Base-by-base conservation (phyloP, 2,888 invertebrate species). In the Aporophyla nigra region DNA sequence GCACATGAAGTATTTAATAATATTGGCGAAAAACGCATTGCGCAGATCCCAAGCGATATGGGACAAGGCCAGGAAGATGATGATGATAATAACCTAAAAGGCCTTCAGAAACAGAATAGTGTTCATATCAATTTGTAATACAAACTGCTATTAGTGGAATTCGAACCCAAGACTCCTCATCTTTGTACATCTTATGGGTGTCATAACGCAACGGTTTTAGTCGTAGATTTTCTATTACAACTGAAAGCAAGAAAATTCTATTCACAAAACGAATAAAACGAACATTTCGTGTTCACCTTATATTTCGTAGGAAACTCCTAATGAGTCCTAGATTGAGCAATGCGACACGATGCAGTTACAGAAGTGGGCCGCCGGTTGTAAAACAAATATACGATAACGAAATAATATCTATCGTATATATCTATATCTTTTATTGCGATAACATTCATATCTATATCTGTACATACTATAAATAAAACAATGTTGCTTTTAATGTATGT, bases 311-410 rank as follows among this genome's bases (percentile, higher is more conserved):
- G 66, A 66, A 84, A 69, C 56, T 53, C 63, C 68, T 76, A 86
- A 86, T 72, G 84, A 76, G 84, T 56, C 1, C 69, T 72, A 76
- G 69, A 72, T 76, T 73, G 67, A 53, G 84, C 78, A 83, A 66
- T 83, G 78, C 78, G 70, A 59, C 58, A 70, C 78, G 61, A 12
- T 84, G 79, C 86, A 75, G 75, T 24, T 19, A 61, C 43, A 24
- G 53, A 84, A 83, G 61, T 83, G 74, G 84, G 84, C 21, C 84
- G 58, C 33, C 14, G 12, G 27, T 1, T 40, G 43, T 71, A 73
- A 68, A 65, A 49, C 58, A 56, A 59, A 69, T 40, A 70, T 40
- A 72, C 58, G 80, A 80, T 84, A 80, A 63, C 84, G 79, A 66
- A 21, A 16, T 43, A 24, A 63, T 46, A 46, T 63, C 43, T 24